Evolutionary conservation across 2,113 vertebrate genomes (phyloP).

Genomic region (Heptranchias perlo): DNA sequence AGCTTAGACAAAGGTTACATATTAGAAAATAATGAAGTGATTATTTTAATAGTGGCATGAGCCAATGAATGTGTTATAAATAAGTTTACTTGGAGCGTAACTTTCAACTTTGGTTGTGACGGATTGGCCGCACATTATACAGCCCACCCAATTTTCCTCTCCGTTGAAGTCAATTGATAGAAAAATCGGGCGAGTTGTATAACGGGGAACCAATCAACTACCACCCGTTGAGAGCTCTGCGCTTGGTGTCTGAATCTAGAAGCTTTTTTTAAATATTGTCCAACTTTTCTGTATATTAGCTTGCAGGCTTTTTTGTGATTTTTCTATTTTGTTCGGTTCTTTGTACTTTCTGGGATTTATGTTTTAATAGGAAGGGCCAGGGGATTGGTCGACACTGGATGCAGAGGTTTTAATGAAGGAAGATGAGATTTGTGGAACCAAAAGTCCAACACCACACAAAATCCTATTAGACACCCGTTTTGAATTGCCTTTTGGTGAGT

Average conservation of each 20-base stretch:
- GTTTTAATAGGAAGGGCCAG: conserved; percentile 77
- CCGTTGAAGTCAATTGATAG: background rate
- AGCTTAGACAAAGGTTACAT: background rate
- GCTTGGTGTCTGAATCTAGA: background rate
- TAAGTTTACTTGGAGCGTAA: background rate
- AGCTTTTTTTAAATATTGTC: background rate
- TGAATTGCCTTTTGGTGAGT: conserved; percentile 91
- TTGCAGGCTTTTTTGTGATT: background rate
- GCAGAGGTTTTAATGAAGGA: conserved; percentile 90
- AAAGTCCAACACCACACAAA: conserved; percentile 82
- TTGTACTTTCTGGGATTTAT: background rate
- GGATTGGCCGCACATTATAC: background rate
- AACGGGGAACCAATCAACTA: background rate
- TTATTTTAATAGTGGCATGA: background rate
- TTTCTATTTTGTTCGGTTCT: background rate
- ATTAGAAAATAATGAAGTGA: background rate
- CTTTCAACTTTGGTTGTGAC: background rate
- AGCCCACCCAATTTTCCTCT: background rate
- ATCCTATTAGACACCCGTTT: conserved; percentile 89
- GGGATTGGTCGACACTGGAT: conserved; percentile 83
- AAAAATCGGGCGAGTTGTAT: background rate
- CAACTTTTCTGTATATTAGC: background rate
- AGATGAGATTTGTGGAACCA: conserved; percentile 92
- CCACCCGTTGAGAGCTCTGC: background rate
- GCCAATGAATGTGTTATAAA: background rate